phyloP scores from a whole-genome alignment of 2,888 invertebrate species.

The Tanytarsus gracilentus region DNA sequence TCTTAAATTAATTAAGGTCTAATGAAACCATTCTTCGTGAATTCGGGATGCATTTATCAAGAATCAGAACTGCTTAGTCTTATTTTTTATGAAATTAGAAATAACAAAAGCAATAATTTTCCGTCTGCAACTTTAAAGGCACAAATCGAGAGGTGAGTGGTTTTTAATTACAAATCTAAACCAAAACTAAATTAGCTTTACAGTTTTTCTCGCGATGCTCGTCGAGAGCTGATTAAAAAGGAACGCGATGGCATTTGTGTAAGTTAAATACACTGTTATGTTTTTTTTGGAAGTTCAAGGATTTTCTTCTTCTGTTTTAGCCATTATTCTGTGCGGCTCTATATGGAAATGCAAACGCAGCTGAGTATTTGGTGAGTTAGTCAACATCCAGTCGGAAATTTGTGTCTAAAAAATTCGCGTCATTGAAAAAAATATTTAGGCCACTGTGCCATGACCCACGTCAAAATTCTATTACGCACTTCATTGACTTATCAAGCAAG shows the following conservation, averaged over 20 bases:
- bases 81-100: constrained; percentile 4
- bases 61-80: constrained; percentile 13
- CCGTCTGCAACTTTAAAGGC: neutral
- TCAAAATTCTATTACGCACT: no score
- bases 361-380: constrained; percentile 17
- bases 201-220: constrained; percentile 9
- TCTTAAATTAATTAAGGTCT: neutral
- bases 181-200: neutral
- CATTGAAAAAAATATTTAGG: no score
- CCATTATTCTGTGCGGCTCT: neutral
- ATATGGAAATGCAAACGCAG: constrained; percentile 4
- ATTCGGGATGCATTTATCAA: neutral
- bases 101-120: neutral
- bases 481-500: no score
- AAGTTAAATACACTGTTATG: neutral
- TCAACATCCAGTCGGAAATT: no score
- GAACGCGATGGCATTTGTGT: constrained; percentile 23
- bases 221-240: constrained; percentile 19
- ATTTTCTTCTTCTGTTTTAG: neutral
- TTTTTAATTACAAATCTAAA: neutral
- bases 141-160: constrained; percentile 13
- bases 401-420: no score
- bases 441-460: no score
- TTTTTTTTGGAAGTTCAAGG: neutral
- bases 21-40: constrained; percentile 18